Evolutionary conservation across 2,113 vertebrate species (phyloP), one percentile per base, ranked within the genome.

Genomic region (Catharus minimus): DNA sequence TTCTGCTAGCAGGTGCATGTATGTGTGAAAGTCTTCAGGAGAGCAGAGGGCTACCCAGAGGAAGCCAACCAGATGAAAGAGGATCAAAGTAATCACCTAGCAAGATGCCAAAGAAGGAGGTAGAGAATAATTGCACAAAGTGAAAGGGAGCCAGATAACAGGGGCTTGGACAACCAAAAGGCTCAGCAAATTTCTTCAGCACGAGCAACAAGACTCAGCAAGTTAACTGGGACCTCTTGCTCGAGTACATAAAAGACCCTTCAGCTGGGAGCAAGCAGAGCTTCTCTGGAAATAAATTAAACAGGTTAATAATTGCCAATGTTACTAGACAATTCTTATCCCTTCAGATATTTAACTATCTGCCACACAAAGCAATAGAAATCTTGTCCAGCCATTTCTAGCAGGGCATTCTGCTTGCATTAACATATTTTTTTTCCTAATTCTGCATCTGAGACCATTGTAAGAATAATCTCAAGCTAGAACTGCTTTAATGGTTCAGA

Each of bases 241-340:
- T 15, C 1, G 0, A 8, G 4, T 60, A 16, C 41, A 32, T 72
- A 6, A n/a, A 88, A 82, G 46, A 14, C 17, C 14, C 53, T 55
- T 64, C 69, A 84, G 14, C 24, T 60, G 39, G 55, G 60, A 81
- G 36, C 46, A 91, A 90, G 77, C 60, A 91, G 27, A 78, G 12
- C 20, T 69, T 73, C 62, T 83, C 68, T 79, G 44, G 39, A 85
- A 94, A 92, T 66, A 67, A 90, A 80, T 85, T 66, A 57, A 86
- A 77, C 64, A 66, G 80, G 85, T 91, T 89, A 92, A 67, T 90
- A 66, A 90, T 66, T 92, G 71, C 16, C 36, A 3, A 2, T 56
- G 36, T 21, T 79, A 50, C 68, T 79, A 89, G 47, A 60, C 47
- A 88, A 56, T n/a, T 36, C 39, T 90, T 81, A 66, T 44, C 36